These are phyloP conservation scores for Albula goreensis DNA, from an alignment of 2,113 vertebrate species.

Conservation along the genomic window DNA sequence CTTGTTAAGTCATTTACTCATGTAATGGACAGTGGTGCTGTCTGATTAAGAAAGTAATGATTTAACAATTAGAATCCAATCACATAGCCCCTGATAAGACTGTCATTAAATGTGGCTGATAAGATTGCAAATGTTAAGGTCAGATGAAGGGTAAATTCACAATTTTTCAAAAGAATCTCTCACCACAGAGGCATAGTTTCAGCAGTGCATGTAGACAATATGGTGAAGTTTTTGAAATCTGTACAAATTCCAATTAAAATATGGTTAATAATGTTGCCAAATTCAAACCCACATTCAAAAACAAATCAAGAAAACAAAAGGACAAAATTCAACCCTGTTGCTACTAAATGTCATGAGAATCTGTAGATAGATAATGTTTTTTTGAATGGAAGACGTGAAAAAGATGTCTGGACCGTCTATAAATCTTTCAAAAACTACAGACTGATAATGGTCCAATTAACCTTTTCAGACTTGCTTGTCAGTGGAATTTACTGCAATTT, in stretches of 20 bases:
- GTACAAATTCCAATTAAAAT: conserved; percentile 21
- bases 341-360: neutral
- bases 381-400: neutral
- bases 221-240: neutral
- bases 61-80: conserved; percentile 53
- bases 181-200: conserved; percentile 7
- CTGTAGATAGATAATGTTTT: neutral
- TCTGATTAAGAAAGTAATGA: conserved; percentile 54
- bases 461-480: conserved; percentile 75
- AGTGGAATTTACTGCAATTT: conserved; percentile 62
- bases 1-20: conserved; percentile 36
- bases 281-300: neutral
- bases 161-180: conserved; percentile 45
- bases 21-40: conserved; percentile 14
- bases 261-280: neutral
- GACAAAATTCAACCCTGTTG: neutral
- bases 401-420: conserved; percentile 58
- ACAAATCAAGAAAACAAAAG: conserved; percentile 19
- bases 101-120: conserved; percentile 50
- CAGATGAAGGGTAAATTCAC: conserved; percentile 52
- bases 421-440: conserved; percentile 77
- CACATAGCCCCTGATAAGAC: conserved; percentile 51
- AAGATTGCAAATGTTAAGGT: conserved; percentile 53
- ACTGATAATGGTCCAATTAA: conserved; percentile 78
- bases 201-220: neutral